phyloP scores from a whole-genome alignment of 2,113 vertebrate genomes.

The Grammomys surdaster region DNA sequence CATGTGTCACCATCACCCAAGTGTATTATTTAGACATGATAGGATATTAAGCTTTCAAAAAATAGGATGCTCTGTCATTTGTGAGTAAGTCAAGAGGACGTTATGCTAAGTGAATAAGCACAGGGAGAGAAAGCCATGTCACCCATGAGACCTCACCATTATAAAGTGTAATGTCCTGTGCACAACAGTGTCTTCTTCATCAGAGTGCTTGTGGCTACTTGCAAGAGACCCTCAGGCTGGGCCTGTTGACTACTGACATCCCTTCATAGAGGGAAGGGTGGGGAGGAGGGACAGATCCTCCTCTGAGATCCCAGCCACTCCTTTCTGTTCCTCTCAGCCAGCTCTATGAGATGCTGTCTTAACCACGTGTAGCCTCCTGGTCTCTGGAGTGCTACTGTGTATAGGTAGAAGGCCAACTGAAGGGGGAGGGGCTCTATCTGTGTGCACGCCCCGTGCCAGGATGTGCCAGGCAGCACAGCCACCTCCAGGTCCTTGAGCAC shows the following conservation, averaged over 20 bases:
- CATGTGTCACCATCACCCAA: background rate
- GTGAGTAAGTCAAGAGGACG: background rate
- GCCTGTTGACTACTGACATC: background rate
- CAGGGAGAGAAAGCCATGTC: background rate
- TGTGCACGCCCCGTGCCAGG: no score
- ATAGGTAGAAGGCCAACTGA: background rate
- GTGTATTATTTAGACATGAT: background rate
- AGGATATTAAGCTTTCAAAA: background rate
- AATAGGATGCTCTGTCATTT: background rate
- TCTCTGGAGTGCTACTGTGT: background rate
- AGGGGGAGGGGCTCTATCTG: background rate
- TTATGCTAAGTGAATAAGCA: background rate
- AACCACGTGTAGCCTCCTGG: background rate
- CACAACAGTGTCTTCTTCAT: no score
- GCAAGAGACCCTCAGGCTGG: background rate
- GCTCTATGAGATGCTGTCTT: background rate
- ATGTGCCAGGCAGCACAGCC: no score
- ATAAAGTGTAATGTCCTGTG: background rate
- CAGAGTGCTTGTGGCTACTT: background rate
- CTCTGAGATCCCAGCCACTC: background rate
- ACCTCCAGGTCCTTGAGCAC: no score
- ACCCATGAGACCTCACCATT: background rate
- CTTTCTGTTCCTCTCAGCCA: background rate
- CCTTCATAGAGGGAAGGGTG: no score
- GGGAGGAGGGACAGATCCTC: background rate